Evolutionary conservation across 2,113 vertebrate genomes (phyloP), one percentile per base, ranked within the genome.

Genomic region (Pao palembangensis): DNA sequence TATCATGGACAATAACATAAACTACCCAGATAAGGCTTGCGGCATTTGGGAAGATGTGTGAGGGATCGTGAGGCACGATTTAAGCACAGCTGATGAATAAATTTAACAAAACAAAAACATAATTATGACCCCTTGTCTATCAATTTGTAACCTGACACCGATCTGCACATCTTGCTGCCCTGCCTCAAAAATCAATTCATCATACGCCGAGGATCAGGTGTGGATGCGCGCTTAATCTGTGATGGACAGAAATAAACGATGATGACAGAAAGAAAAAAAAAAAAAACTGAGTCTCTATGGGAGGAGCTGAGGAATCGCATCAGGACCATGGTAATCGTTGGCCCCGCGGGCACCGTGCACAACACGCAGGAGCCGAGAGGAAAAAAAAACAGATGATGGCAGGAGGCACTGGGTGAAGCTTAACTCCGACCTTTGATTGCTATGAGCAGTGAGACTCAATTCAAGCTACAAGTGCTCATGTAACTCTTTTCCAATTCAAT

Each of bases 341-440:
- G 70, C 71, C 78, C 73, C 6, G 15, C 15, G 58, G 79, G 50
- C 41, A 43, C 67, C 25, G 68, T 54, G 69, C 61, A 83, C 76
- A 67, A 76, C 71, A 81, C 66, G 64, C 64, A 54, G 57, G 71
- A 67, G 76, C 58, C 47, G 20, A 54, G 23, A 20, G 68, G 51
- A n/a, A 16, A 48, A 67, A 55, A 58, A 64, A 62, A 16, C 42
- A 17, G 16, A 21, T 17, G 43, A 52, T 55, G 61, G 63, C 58
- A 59, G 12, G 21, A 31, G 53, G 19, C 47, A 48, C 51, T 25
- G n/a, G 25, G 46, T 55, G 31, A 42, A 58, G 80, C 61, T 78
- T 80, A 86, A 86, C 80, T 78, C 61, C 47, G 19, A 65, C 73
- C 73, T 64, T 67, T 78, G 77, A 47, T 85, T 61, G 58, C 78